A percentile compares a stretch with the other conserved stretches of the same genome.
phyloP scores from a whole-genome alignment of 2,113 vertebrate species.

The Morone chrysops region DNA sequence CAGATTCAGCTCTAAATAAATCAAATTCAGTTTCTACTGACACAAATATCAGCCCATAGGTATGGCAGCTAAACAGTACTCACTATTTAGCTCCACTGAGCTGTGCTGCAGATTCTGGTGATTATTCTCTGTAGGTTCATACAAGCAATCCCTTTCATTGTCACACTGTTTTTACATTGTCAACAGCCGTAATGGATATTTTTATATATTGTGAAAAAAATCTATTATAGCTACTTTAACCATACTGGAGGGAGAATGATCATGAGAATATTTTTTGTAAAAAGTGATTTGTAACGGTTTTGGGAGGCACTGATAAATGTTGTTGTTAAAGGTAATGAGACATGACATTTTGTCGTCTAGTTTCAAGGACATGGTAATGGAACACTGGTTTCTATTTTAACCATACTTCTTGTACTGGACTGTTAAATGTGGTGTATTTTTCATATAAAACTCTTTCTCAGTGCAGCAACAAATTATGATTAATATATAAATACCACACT shows the following conservation, averaged over 20 bases:
- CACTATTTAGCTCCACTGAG: background rate
- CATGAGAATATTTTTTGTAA: background rate
- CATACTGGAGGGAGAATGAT: background rate
- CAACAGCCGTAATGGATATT: no score
- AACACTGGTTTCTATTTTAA: conserved; percentile 3
- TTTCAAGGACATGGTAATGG: background rate
- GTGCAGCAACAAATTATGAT: conserved; percentile 1
- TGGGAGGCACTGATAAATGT: background rate
- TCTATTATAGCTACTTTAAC: background rate
- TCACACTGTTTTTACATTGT: background rate
- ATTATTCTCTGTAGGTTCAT: background rate
- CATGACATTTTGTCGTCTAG: background rate
- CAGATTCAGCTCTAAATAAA: no score
- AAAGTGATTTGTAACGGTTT: background rate
- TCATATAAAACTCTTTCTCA: background rate
- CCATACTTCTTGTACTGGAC: background rate
- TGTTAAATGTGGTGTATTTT: background rate
- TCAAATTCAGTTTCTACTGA: no score
- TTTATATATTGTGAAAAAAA: background rate
- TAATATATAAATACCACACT: background rate
- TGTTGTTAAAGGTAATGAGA: conserved; percentile 4
- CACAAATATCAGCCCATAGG: no score
- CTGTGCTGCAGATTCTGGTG: background rate
- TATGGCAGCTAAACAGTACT: no score
- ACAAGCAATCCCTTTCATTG: background rate